These are phyloP conservation scores for Dipodomys ordii DNA, from an alignment of 2,113 vertebrate species.

Conservation along the genomic window DNA sequence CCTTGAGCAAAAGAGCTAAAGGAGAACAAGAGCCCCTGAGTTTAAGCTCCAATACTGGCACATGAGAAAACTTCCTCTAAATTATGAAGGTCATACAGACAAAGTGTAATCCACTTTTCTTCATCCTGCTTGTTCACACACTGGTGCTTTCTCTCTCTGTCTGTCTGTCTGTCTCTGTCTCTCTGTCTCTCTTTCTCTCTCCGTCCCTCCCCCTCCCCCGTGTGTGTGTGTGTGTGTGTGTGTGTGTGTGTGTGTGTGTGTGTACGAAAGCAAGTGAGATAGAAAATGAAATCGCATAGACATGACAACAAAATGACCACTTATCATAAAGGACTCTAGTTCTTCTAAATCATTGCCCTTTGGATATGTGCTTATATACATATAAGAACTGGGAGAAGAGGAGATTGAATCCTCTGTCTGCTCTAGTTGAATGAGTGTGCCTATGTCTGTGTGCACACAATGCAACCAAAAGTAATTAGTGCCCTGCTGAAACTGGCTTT, in stretches of 20 bases:
- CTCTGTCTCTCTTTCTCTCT: neutral
- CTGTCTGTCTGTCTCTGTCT: neutral
- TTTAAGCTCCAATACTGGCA: too few species aligned
- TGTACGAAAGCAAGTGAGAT: neutral
- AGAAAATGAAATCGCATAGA: neutral
- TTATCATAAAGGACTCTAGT: neutral
- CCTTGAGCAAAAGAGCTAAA: too few species aligned
- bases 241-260: too few species aligned
- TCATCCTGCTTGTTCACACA: neutral
- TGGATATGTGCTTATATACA: neutral
- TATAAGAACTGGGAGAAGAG: neutral
- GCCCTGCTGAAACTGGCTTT: too few species aligned
- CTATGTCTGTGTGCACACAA: neutral
- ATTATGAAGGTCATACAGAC: neutral
- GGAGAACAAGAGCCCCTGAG: too few species aligned
- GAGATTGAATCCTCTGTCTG: neutral
- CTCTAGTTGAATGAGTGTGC: neutral
- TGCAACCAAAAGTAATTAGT: too few species aligned
- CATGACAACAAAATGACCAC: neutral
- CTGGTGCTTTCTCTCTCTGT: neutral
- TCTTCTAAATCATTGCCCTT: neutral
- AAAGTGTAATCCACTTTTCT: neutral
- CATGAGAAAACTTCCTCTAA: neutral
- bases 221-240: too few species aligned
- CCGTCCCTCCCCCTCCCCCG: too few species aligned